Base-by-base conservation (phyloP, 2,113 vertebrate species). In the Ondatra zibethicus region DNA sequence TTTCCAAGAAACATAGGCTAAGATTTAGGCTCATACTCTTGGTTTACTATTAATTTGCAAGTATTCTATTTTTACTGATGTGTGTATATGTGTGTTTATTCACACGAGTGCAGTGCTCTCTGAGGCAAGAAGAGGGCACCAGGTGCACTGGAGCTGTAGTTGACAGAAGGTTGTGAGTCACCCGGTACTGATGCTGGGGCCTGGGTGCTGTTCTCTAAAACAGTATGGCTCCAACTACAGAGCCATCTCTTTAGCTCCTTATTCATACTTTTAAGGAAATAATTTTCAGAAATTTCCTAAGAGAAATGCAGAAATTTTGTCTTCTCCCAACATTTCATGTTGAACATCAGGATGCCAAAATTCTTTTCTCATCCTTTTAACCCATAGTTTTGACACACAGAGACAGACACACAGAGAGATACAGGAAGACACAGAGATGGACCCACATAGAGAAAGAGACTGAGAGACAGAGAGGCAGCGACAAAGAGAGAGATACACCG, bases 251-350 rank as follows among this genome's bases (percentile, higher is more conserved):
- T 21, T 23, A 72, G 19, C 33, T 33, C 17, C 14, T 45, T n/a
- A 36, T 58, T 23, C 8, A 93, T 86, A 66, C 92, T 87, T 33
- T 55, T 17, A 39, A 93, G 93, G 86, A 91, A 93, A 92, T 23
- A 45, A 11, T 68, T 92, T 93, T 92, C 61, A 89, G 76, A 93
- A 45, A 25, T 87, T 85, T 95, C 50, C 91, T 93, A 66, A 61
- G 27, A 50, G 42, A 84, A 93, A 72, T 23, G 16, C 13, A 29
- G 31, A 87, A 50, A 61, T 78, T 47, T 17, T 68, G 39, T 39
- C 96, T 91, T 76, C 52, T 42, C 65, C 31, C 1, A 75, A 31
- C 23, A 36, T 73, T 66, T 31, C 1, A 50, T 63, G n/a, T 29
- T 80, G 63, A 55, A 90, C 82, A 76, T 80, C 31, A 63, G 85